Evolutionary conservation across 2,888 invertebrate species (phyloP), one percentile per base, ranked within the genome.

Genomic region (Ganaspis brasiliensis): DNA sequence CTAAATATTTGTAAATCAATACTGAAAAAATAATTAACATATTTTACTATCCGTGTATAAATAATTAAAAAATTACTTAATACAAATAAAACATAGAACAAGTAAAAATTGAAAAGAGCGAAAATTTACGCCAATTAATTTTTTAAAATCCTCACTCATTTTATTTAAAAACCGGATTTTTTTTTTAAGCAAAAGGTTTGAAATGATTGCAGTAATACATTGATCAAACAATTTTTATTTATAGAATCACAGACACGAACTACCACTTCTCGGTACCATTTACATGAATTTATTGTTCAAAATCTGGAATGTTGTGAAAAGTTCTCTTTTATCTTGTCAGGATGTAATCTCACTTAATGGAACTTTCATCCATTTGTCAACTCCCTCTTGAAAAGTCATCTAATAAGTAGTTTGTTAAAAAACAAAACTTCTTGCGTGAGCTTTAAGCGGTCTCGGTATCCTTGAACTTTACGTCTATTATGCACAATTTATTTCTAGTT

Each of bases 211-310:
- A n/a, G 67, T 24, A 45, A 67, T 67, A 45, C 45, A 67, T 67
- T 67, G 67, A 67, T 67, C 67, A 67, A 67, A 67, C 67, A 67
- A 45, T 45, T 67, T 67, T 67, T 67, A 67, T 67, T 67, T 67
- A 45, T 67, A 67, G 67, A 67, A 67, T 67, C 21, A 24, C 24
- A 24, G 40, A 16, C 67, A 67, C 26, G 67, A 67, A 40, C 67
- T 67, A 61, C 35, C 37, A 61, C 6, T n/a, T 24, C 67, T 67
- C 9, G 67, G 45, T 67, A 45, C 67, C 40, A 45, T 67, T 67
- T 45, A 10, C 67, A 45, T 45, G 24, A 26, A 67, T 61, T 61
- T 61, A 45, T 37, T 45, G 24, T 67, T 24, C 24, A 45, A 45
- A 16, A 24, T 19, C 21, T 67, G 24, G 12, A 45, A 67, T 67